Conservation (phyloP, 2,888 invertebrate genomes). For the Catotricha subobsoleta region DNA sequence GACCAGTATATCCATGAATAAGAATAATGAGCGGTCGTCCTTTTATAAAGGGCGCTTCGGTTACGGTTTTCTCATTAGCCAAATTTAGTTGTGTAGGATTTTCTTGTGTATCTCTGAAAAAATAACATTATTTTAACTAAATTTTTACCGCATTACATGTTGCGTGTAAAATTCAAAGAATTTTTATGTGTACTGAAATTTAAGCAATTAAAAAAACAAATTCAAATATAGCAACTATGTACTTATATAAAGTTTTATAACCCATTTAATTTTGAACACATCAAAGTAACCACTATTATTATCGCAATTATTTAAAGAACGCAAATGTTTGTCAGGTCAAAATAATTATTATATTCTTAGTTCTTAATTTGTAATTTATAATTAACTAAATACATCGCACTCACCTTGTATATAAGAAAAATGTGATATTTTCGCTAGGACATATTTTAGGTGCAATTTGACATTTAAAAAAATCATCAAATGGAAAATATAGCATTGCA, state of each 20-base stretch:
- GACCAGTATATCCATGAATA: constrained; percentile 45
- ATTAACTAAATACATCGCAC: constrained; percentile 4
- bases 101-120: constrained; percentile 19
- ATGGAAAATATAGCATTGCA: constrained; percentile 4
- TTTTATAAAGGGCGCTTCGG: constrained; percentile 6
- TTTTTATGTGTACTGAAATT: no score
- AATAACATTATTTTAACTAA: not conserved
- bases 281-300: no score
- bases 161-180: not conserved
- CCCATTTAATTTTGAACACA: no score
- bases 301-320: no score
- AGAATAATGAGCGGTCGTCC: constrained; percentile 36
- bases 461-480: constrained; percentile 15
- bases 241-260: no score
- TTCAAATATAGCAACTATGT: no score
- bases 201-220: no score
- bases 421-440: constrained; percentile 38
- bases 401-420: constrained; percentile 41
- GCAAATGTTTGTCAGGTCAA: no score
- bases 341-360: no score
- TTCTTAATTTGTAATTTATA: not conserved
- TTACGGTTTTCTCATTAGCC: constrained; percentile 23
- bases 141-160: not conserved
- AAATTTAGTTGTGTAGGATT: constrained; percentile 32
- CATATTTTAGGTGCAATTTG: constrained; percentile 19